Base-by-base conservation (phyloP, 2,113 vertebrate genomes). In the Brachyhypopomus gauderio region DNA sequence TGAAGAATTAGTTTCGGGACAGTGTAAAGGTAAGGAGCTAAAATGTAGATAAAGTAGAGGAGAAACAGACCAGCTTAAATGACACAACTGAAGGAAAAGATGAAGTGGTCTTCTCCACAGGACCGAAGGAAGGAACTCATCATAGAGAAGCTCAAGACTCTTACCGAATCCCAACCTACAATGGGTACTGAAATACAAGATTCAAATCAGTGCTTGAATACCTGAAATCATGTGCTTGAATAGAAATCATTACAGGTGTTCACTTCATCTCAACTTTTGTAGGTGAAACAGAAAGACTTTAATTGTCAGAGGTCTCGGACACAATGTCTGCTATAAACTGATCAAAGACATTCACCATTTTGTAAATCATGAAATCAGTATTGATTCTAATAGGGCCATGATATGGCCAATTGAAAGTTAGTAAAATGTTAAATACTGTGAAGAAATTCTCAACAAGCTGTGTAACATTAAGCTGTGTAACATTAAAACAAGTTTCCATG, bases 321-420 rank as follows among this genome's bases (percentile, higher is more conserved):
- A 17, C 16, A n/a, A 25, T 23, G 8, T 16, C 2, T 20, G 63
- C 5, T 45, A 0, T 62, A n/a, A 20, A 7, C 1, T 66, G 0
- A 14, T 1, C 20, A 89, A 77, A 84, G 90, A 93, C 3, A 9
- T 87, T 17, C 90, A 91, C 83, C 72, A 84, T 66, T 92, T 89
- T 2, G 86, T n/a, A 9, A 89, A 89, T 1, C 52, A 90, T 16
- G 87, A 92, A 19, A 93, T 92, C 1, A 22, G 74, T 62, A 90
- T 93, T 74, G 91, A 90, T 72, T 85, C 80, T 12, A 91, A 52
- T 23, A 91, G 90, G 69, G 88, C 78, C 0, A 74, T 89, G 56
- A 89, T 90, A 84, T 91, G 90, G 90, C 90, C 91, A 66, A 90
- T 82, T 48, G 92, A 92, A 82, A 90, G 90, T 84, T 23, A 20